Evolutionary conservation across 2,888 invertebrate genomes (phyloP), one percentile per base, ranked within the genome.

Genomic region (Mimachlamys varia): DNA sequence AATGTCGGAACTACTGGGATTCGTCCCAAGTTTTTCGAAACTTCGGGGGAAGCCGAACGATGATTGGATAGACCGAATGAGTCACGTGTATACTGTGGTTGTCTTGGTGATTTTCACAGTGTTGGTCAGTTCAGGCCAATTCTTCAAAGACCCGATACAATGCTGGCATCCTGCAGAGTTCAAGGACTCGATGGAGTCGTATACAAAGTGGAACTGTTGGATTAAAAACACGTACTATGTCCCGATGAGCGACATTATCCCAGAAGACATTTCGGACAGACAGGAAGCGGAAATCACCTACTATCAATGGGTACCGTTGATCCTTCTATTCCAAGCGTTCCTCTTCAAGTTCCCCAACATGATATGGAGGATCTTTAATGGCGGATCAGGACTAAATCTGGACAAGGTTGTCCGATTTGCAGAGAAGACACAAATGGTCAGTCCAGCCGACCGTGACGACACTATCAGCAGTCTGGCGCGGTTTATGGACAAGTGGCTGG

Each of bases 281-380:
- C 93, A 94, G 89, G 93, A 95, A 17, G 92, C 93, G 22, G 94
- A 95, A 91, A 93, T 95, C 17, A 95, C 94, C 17, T 95, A 95
- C 92, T 95, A 95, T 92, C 95, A 95, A 88, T 95, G 95, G 95
- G 95, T 95, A 5, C 95, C 95, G 0, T 93, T 95, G 87, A 95
- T 95, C 44, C 93, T 95, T 19, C 93, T 95, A 4, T 95, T 95
- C 89, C 95, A 95, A 94, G 94, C 94, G 0, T 92, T 95, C n/a
- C 89, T 95, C 91, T 95, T 95, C 89, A 95, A 95, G 89, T 88
- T 95, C 19, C 95, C 95, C 2, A 94, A 95, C 87, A 90, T 95
- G 27, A 87, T 95, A 0, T 95, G 95, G 95, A 93, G 94, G 53
- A 91, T 94, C 88, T 91, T 95, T 62, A 94, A 94, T 44, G 92